These are phyloP conservation scores for Carpatolechia fugitivella DNA, from an alignment of 2,888 invertebrate genomes.

Conservation along the genomic window DNA sequence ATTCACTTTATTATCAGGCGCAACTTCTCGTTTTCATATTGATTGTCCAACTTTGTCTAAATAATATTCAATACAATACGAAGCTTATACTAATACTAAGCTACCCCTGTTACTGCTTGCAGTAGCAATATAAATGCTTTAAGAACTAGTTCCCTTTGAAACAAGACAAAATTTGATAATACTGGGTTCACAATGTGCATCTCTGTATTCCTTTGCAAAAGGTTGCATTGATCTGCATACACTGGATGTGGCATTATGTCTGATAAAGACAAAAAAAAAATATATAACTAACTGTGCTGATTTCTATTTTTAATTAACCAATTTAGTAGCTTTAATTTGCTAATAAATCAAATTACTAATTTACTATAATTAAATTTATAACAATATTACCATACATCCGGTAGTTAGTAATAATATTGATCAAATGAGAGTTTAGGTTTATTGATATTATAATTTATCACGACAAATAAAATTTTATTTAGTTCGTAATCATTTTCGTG, in stretches of 20 bases:
- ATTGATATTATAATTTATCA: too few species aligned
- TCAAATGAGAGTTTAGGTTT: too few species aligned
- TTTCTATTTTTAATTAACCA: too few species aligned
- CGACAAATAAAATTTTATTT: too few species aligned
- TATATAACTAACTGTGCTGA: not conserved
- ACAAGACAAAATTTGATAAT: slow-evolving; percentile 52
- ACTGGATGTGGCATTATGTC: not conserved
- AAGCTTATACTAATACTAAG: not conserved
- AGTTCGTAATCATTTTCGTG: too few species aligned
- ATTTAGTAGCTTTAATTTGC: too few species aligned
- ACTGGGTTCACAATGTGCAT: slow-evolving; percentile 38
- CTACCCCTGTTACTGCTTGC: not conserved
- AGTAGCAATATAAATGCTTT: not conserved
- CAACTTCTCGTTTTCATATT: not conserved
- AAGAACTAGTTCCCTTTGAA: slow-evolving; percentile 31
- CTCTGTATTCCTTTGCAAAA: slow-evolving; percentile 40
- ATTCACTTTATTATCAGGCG: not conserved
- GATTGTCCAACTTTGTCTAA: too few species aligned
- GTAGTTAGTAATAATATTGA: too few species aligned
- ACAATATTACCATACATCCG: too few species aligned
- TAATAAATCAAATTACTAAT: too few species aligned
- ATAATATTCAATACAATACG: too few species aligned
- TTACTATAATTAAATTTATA: too few species aligned
- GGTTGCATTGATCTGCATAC: not conserved
- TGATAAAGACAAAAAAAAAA: not conserved